Percentiles rank a stretch among this genome's conserved stretches.
phyloP scores from a whole-genome alignment of 2,888 invertebrate genomes.

The Cotesia congregata region DNA sequence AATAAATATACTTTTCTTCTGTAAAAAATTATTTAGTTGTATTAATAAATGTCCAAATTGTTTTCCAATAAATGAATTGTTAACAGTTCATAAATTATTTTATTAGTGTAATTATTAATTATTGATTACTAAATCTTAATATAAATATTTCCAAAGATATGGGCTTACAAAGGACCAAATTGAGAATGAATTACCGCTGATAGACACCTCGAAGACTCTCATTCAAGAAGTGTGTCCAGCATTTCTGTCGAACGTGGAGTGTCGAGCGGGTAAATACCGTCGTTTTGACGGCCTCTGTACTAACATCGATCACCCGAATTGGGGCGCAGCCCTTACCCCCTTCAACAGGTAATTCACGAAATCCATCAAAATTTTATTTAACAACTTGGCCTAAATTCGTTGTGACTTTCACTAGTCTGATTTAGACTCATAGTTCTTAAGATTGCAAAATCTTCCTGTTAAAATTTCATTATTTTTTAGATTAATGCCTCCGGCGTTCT shows the following conservation, averaged over 20 bases:
- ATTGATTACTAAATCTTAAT: background rate
- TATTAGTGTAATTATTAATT: background rate
- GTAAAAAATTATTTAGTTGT: too few relatives aligned
- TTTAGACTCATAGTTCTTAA: background rate
- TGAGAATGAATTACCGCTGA: conserved; percentile 87
- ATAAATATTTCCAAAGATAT: conserved; percentile 75
- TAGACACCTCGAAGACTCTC: conserved; percentile 89
- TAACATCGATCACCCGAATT: conserved; percentile 89
- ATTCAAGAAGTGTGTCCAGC: conserved; percentile 91
- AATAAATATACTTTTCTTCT: too few relatives aligned
- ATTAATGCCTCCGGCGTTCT: conserved; percentile 83
- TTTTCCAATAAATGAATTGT: too few relatives aligned
- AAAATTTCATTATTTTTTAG: conserved; percentile 66
- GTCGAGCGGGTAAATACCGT: conserved; percentile 89
- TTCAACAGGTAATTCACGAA: conserved; percentile 79
- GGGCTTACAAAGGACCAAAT: conserved; percentile 88
- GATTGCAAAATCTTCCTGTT: background rate
- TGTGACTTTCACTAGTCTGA: background rate
- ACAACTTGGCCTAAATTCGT: background rate
- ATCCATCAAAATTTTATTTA: background rate
- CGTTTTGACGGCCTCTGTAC: conserved; percentile 91
- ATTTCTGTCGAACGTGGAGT: conserved; percentile 88
- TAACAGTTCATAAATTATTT: background rate
- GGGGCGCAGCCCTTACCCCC: conserved; percentile 89
- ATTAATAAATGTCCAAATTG: too few relatives aligned